Evolutionary conservation across 2,888 invertebrate genomes (phyloP).

Genomic region (Polymixis flavicincta): DNA sequence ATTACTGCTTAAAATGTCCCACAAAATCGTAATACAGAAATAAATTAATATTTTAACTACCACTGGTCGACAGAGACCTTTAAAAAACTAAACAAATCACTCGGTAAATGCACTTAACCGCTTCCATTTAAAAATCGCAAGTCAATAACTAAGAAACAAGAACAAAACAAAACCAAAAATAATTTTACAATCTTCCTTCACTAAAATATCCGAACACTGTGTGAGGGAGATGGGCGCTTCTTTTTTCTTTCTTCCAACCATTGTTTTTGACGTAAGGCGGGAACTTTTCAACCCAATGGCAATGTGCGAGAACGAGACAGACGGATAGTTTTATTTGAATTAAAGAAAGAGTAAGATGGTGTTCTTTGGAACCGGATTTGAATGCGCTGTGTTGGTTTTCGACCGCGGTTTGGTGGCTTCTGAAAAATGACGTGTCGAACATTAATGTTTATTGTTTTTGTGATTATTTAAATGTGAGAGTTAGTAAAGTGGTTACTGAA

Average conservation of each 20-base stretch:
- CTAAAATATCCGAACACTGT: slow-evolving; percentile 32
- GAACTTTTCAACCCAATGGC: slow-evolving; percentile 80
- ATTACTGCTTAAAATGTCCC: background rate
- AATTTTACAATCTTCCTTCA: background rate
- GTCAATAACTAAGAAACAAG: background rate
- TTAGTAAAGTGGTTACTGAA: background rate
- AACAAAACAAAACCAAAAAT: slow-evolving; percentile 22
- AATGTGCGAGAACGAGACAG: slow-evolving; percentile 68
- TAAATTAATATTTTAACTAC: background rate
- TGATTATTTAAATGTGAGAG: background rate
- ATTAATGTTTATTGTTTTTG: slow-evolving; percentile 1
- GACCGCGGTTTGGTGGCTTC: slow-evolving; percentile 9
- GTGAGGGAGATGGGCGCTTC: slow-evolving; percentile 54
- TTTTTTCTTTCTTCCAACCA: slow-evolving; percentile 69
- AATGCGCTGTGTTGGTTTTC: slow-evolving; percentile 15
- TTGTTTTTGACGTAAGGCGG: slow-evolving; percentile 81
- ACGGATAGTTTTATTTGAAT: slow-evolving; percentile 59
- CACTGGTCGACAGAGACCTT: background rate
- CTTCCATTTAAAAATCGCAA: slow-evolving; percentile 6
- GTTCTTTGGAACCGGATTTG: slow-evolving; percentile 37
- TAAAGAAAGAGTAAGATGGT: slow-evolving; percentile 64
- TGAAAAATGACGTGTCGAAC: background rate
- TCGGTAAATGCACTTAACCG: slow-evolving; percentile 13
- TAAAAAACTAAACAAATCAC: slow-evolving; percentile 1
- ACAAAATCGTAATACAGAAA: background rate